Evolutionary conservation across 2,888 invertebrate genomes (phyloP).

Genomic region (Pandemis heparana): DNA sequence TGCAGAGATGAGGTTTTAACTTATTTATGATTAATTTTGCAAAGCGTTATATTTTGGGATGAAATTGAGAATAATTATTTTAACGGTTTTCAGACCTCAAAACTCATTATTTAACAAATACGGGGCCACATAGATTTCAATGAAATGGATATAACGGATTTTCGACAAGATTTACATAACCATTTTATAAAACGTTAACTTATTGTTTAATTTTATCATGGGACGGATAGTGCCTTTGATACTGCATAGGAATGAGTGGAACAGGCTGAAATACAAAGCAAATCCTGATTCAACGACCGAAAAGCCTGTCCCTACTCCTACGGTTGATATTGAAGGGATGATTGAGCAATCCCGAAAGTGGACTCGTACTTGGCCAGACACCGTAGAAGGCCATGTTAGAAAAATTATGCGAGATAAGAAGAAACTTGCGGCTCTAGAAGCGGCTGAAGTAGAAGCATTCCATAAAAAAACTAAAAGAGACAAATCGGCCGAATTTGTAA

Average conservation of each 20-base stretch:
- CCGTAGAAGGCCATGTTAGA: slow-evolving; percentile 57
- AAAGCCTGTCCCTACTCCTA: slow-evolving; percentile 17
- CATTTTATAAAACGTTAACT: background rate
- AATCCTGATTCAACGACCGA: slow-evolving; percentile 44
- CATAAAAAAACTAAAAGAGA: slow-evolving; percentile 47
- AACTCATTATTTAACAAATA: slow-evolving; percentile 20
- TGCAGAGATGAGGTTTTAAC: slow-evolving; percentile 20
- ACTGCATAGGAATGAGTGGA: slow-evolving; percentile 64
- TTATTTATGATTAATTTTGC: slow-evolving; percentile 1
- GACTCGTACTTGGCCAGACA: slow-evolving; percentile 67
- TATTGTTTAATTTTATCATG: slow-evolving; percentile 36
- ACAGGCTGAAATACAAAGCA: slow-evolving; percentile 56
- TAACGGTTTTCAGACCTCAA: background rate
- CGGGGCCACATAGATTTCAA: slow-evolving; percentile 28
- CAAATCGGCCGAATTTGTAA: slow-evolving; percentile 49
- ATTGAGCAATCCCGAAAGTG: slow-evolving; percentile 62
- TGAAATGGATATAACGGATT: background rate
- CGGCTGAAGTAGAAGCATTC: slow-evolving; percentile 49
- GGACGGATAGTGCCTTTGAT: slow-evolving; percentile 48
- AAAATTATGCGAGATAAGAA: slow-evolving; percentile 51
- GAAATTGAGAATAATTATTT: background rate
- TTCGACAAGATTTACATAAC: background rate
- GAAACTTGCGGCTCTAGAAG: slow-evolving; percentile 50
- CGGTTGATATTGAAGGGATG: slow-evolving; percentile 56
- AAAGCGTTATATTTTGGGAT: background rate